Evolutionary conservation across 1,140 invertebrate genomes (phyloP), one percentile per base, ranked within the genome.

Genomic region (Drosophila orena): DNA sequence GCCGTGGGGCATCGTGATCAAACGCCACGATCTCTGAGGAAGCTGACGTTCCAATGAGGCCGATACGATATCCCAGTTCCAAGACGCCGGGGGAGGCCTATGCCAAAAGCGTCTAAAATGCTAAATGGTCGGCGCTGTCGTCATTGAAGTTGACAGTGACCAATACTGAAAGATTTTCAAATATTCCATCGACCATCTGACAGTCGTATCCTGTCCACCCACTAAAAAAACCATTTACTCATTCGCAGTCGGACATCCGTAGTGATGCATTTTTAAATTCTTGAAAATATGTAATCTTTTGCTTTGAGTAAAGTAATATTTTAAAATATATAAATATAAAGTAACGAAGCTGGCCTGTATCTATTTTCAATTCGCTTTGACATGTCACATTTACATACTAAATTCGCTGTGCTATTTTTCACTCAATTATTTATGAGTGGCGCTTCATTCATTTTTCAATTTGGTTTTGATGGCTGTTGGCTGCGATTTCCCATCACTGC

Each of bases 1-100:
- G 37, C 64, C 40, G 65, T 55, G 81, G 81, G 64, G 81, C 77
- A 74, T 77, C 81, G 81, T 85, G 81, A 85, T 85, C 81, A 81
- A 81, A 70, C 77, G 68, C 68, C 81, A 85, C 81, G 81, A 86
- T 75, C 70, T 84, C 38, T 59, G 57, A 69, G 64, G 68, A 86
- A 74, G 77, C 62, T 77, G 56, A 65, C 66, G 71, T 75, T 71
- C 49, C 79, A 79, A 70, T 70, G 75, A 60, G 61, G 61, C 54
- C 55, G 61, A 24, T 46, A 60, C 55, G 61, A 24, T 46, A 60
- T 54, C 53, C 47, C 24, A 46, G 64, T 34, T 73, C 49, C 44
- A 40, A 54, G 57, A 56, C 55, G 57, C 40, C 54, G 61, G 40
- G 68, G 40, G 44, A 60, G 43, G 53, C 46, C 37, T n/a, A 27